phyloP scores from a whole-genome alignment of 1,140 invertebrate species.

The Diorhabda sublineata region DNA sequence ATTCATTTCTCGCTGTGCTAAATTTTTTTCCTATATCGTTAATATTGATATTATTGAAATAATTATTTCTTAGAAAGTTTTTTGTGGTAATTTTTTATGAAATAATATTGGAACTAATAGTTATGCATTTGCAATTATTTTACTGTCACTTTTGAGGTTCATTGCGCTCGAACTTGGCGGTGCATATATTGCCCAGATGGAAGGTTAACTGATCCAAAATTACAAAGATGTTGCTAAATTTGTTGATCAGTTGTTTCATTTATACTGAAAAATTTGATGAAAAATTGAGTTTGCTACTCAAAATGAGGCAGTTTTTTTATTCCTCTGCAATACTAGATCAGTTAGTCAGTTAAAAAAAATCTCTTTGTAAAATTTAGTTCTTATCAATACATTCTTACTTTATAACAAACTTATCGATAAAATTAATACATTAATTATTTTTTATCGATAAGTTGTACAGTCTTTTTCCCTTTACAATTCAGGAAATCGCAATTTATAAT shows the following conservation, averaged over 20 bases:
- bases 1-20: too few relatives aligned
- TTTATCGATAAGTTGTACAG: constrained; percentile 14
- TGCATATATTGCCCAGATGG: too few relatives aligned
- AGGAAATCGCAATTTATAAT: constrained; percentile 28
- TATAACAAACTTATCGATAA: constrained; percentile 14
- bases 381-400: constrained; percentile 16
- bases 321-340: neutral
- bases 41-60: too few relatives aligned
- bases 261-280: neutral
- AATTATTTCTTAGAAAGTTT: too few relatives aligned
- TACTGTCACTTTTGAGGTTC: too few relatives aligned
- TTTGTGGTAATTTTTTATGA: too few relatives aligned
- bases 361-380: constrained; percentile 13
- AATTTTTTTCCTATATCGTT: too few relatives aligned
- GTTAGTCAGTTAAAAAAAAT: neutral
- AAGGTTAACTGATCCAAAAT: neutral
- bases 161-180: too few relatives aligned
- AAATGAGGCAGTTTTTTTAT: neutral
- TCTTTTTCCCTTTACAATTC: constrained; percentile 15
- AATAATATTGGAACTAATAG: too few relatives aligned
- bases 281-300: neutral
- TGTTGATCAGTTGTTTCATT: neutral
- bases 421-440: constrained; percentile 13
- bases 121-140: too few relatives aligned
- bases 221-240: neutral